phyloP scores from a whole-genome alignment of 2,888 invertebrate species.

The Marronus borbonicus region DNA sequence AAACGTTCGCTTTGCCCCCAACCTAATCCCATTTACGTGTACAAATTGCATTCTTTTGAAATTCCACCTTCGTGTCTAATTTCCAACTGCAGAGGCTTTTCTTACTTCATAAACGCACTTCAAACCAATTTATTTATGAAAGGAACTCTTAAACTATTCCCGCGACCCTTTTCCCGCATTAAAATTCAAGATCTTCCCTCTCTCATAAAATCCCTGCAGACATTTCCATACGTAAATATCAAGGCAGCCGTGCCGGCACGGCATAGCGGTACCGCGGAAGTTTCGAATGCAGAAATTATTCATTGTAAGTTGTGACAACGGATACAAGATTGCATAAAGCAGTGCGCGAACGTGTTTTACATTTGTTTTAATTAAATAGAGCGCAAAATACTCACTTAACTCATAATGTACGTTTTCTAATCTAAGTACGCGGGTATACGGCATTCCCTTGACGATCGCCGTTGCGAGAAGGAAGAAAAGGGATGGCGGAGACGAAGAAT shows the following conservation, averaged over 20 bases:
- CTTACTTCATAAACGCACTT: background rate
- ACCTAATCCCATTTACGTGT: no score
- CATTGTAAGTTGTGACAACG: slow-evolving; percentile 39
- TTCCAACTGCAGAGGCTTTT: background rate
- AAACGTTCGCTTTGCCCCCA: no score
- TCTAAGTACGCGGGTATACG: background rate
- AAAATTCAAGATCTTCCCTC: slow-evolving; percentile 30
- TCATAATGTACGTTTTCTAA: slow-evolving; percentile 36
- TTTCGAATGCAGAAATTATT: slow-evolving; percentile 32
- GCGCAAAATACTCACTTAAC: slow-evolving; percentile 36
- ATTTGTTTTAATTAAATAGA: slow-evolving; percentile 43
- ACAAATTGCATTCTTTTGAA: no score
- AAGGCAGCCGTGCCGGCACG: background rate
- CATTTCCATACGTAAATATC: slow-evolving; percentile 36
- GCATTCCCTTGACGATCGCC: background rate
- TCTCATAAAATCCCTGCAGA: slow-evolving; percentile 24
- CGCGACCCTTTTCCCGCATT: slow-evolving; percentile 21
- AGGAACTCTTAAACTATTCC: slow-evolving; percentile 21
- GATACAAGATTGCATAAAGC: slow-evolving; percentile 33
- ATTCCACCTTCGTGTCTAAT: background rate
- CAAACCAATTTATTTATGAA: slow-evolving; percentile 26
- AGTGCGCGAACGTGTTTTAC: slow-evolving; percentile 31
- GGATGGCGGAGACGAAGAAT: background rate
- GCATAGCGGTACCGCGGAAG: background rate
- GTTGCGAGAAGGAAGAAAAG: background rate